Evolutionary conservation across 2,888 invertebrate species (phyloP), one percentile per base, ranked within the genome.

Genomic region (Drosophila affinis): DNA sequence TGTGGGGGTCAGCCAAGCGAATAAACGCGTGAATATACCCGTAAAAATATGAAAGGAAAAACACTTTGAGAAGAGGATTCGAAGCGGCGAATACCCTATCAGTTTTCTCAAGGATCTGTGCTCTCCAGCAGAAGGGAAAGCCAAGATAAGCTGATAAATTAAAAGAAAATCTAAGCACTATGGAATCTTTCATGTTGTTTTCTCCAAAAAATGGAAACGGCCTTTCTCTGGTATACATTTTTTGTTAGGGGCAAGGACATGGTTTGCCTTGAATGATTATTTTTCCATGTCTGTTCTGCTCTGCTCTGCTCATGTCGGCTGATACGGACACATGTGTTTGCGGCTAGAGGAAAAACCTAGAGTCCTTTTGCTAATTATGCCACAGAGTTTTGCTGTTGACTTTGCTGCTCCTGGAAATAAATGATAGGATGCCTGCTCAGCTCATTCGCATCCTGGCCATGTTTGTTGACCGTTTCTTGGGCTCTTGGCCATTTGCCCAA

Each of bases 321-420:
- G 69, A 53, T 46, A 49, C n/a, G 34, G 34, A 34, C 34, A 12
- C 34, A 34, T 34, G 34, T 34, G 12, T 34, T 32, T 32, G 10
- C 29, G 34, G 63, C 14, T 9, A 9, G 18, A 32, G 14, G 14
- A 70, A 62, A 62, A 62, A 52, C 64, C 53, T 57, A 54, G 58
- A 53, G 64, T 71, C 54, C 56, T 74, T 64, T 79, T 57, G 77
- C 84, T 88, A 88, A 88, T 85, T 87, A 88, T 80, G 69, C 63
- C 74, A 55, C 74, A 74, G 75, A 58, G 61, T 59, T 62, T 69
- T 67, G 46, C 71, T 68, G 67, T 62, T 65, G 61, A 71, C 71
- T 73, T 86, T 62, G 56, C 49, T 49, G 45, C 56, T 62, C 55
- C 69, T 71, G 53, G 61, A 67, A 67, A 83, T 81, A 83, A 77